Evolutionary conservation across 2,888 invertebrate species (phyloP), one percentile per base, ranked within the genome.

Genomic region (Sphecodes monilicornis): DNA sequence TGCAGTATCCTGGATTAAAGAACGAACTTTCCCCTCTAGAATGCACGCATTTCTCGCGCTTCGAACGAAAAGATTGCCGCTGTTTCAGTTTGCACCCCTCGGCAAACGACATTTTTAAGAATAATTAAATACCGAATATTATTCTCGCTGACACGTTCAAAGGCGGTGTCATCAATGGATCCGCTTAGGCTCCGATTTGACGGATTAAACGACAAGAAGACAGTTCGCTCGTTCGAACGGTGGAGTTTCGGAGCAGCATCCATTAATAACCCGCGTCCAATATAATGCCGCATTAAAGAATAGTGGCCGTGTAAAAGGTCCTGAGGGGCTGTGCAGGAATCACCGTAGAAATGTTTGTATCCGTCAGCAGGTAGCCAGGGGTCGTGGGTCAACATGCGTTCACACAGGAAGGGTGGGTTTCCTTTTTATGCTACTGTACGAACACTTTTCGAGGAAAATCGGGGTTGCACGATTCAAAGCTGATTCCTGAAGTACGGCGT

Each of bases 241-340:
- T 70, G 82, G 76, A 87, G 85, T 86, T 84, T 84, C 86, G 85
- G 78, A 82, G 81, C 86, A 87, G 90, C 85, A 82, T 82, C 92
- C 92, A 92, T 92, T 92, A 91, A 93, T 93, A 93, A 93, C 90
- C 60, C 16, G 84, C 72, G 87, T 86, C 90, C 91, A 92, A 93
- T 93, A 92, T 93, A 93, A 94, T 92, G 92, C 91, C 88, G 92
- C 89, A 92, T 93, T 93, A 93, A 90, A 90, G 88, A 90, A 90
- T 86, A 91, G 86, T 80, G 77, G 80, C 88, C 76, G 84, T 78
- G 83, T 79, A 86, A 90, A 88, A 86, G 90, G 86, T 79, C 76
- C 84, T 80, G 84, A 87, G 88, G 87, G 90, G 90, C 84, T 85
- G 84, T 66, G 29, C 39, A 60, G 80, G 79, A 87, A 89, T 89